These are phyloP conservation scores for Epirrita christyi DNA, from an alignment of 2,888 invertebrate genomes.

Conservation along the genomic window DNA sequence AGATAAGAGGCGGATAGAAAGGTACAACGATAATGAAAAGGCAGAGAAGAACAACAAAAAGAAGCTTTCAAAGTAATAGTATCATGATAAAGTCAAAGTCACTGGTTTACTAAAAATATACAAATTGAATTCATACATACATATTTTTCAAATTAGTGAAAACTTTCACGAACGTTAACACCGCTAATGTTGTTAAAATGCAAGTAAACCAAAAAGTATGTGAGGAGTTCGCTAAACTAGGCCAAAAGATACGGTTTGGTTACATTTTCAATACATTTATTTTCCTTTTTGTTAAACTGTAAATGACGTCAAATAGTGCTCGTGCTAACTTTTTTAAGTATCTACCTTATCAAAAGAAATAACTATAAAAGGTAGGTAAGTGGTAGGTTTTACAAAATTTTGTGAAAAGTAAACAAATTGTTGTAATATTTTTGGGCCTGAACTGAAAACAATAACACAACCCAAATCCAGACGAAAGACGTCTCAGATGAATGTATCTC, in stretches of 20 bases:
- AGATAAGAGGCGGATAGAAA: no score
- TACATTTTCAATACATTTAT: slow-evolving; percentile 39
- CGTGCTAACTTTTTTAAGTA: no score
- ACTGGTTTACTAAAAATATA: background rate
- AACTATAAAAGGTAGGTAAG: background rate
- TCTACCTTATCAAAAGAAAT: no score
- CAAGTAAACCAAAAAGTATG: slow-evolving; percentile 40
- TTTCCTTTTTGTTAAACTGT: slow-evolving; percentile 35
- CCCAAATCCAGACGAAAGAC: slow-evolving; percentile 14
- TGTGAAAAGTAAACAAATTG: background rate
- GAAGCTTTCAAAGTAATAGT: no score
- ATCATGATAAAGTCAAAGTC: background rate
- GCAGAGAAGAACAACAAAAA: no score
- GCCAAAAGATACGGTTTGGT: slow-evolving; percentile 55
- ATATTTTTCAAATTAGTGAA: slow-evolving; percentile 17
- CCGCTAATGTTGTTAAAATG: slow-evolving; percentile 30
- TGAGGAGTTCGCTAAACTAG: slow-evolving; percentile 45
- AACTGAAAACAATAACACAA: slow-evolving; percentile 11
- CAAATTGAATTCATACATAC: background rate
- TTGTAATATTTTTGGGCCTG: background rate
- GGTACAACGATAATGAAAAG: no score
- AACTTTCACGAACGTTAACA: slow-evolving; percentile 35
- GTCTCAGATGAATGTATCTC: slow-evolving; percentile 19
- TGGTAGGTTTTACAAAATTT: no score
- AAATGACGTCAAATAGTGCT: slow-evolving; percentile 18